These are phyloP conservation scores for Papilio aristodemus DNA, from an alignment of 1,140 invertebrate species.

Conservation along the genomic window DNA sequence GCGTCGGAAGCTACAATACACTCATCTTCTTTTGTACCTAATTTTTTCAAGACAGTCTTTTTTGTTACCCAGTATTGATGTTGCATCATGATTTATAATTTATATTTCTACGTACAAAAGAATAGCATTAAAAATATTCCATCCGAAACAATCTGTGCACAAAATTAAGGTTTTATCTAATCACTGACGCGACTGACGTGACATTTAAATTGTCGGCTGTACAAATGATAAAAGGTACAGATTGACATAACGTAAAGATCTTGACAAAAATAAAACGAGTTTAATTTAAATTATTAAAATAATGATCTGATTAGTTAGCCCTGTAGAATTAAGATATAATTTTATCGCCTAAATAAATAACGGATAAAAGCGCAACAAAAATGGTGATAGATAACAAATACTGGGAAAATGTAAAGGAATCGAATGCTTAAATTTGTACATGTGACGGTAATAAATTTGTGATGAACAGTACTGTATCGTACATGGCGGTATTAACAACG, in stretches of 20 bases:
- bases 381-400: no score
- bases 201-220: slow-evolving; percentile 16
- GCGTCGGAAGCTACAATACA: slow-evolving; percentile 97
- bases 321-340: no score
- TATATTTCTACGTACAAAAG: background rate
- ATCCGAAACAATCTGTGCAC: background rate
- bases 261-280: no score
- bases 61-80: slow-evolving; percentile 99
- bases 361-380: no score
- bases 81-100: slow-evolving; percentile 84
- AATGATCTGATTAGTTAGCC: no score
- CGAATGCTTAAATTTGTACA: no score
- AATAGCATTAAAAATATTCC: slow-evolving; percentile 1
- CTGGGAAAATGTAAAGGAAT: no score
- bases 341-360: no score
- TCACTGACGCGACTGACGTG: slow-evolving; percentile 19
- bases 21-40: slow-evolving; percentile 99
- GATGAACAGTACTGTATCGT: no score
- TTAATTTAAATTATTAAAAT: no score
- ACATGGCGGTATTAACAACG: background rate
- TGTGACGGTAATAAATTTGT: no score
- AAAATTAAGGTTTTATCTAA: slow-evolving; percentile 26
- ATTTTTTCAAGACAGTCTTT: slow-evolving; percentile 94
- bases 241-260: background rate
- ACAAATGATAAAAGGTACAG: background rate